Conservation (phyloP, 2,888 invertebrate genomes). For the Nomada ruficornis region DNA sequence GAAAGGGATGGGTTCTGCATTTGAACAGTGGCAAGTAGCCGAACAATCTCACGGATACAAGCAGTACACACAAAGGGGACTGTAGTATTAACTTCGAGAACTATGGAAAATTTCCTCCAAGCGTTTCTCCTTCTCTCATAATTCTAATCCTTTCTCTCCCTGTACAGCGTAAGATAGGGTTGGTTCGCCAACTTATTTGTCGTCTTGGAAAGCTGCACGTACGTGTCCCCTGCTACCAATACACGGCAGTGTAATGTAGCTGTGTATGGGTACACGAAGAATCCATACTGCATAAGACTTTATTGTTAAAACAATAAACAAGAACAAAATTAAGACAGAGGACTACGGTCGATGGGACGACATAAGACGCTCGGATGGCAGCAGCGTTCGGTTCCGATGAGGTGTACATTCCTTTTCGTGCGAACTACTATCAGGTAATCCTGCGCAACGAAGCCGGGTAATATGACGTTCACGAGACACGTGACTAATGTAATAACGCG, state of each 20-base stretch:
- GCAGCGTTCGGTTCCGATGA: not conserved
- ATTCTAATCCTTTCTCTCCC: not conserved
- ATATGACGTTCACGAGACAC: constrained; percentile 55
- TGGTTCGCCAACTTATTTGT: constrained; percentile 75
- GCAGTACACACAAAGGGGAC: no score
- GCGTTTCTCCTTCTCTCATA: not conserved
- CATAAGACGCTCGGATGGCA: not conserved
- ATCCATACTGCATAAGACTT: no score
- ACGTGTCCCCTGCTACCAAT: not conserved
- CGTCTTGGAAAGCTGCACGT: constrained; percentile 50
- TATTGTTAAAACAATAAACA: constrained; percentile 4
- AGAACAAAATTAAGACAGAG: constrained; percentile 69
- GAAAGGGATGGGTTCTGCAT: no score
- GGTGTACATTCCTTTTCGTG: constrained; percentile 5
- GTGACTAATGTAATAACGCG: constrained; percentile 51
- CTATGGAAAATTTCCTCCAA: no score
- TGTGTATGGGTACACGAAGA: no score
- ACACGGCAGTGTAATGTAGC: constrained; percentile 30
- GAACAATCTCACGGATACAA: no score
- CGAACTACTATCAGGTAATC: constrained; percentile 30
- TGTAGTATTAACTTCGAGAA: no score
- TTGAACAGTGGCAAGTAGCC: no score
- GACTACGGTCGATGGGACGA: constrained; percentile 7
- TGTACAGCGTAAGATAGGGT: constrained; percentile 67
- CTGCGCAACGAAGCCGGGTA: constrained; percentile 16